phyloP scores from a whole-genome alignment of 2,113 vertebrate species.

The Aspiorhynchus laticeps region DNA sequence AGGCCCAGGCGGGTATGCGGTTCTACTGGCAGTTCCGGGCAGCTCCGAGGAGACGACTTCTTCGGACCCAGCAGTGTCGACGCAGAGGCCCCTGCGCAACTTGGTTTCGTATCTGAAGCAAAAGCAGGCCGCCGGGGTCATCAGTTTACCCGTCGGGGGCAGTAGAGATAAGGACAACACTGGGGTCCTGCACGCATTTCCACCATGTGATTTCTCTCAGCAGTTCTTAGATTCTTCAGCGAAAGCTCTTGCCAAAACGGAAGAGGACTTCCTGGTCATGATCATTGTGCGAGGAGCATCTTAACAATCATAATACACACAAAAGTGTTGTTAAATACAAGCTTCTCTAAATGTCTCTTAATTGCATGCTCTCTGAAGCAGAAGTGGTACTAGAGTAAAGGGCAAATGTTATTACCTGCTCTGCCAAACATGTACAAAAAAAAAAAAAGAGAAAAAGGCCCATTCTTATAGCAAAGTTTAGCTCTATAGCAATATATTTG shows the following conservation, averaged over 20 bases:
- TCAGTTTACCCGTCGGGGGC: conserved; percentile 96
- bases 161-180: conserved; percentile 98
- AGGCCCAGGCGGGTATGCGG: conserved; percentile 91
- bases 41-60: conserved; percentile 81
- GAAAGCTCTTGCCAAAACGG: conserved; percentile 97
- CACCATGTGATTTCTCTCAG: conserved; percentile 99
- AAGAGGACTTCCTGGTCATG: conserved; percentile 99
- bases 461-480: conserved; percentile 50
- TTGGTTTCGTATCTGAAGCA: conserved; percentile 99
- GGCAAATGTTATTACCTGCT: conserved; percentile 45
- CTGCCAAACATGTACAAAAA: conserved; percentile 53
- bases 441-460: conserved; percentile 20
- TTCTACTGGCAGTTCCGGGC: conserved; percentile 93
- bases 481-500: conserved; percentile 53
- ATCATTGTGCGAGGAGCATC: conserved; percentile 98
- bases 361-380: conserved; percentile 80
- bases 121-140: conserved; percentile 99
- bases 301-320: conserved; percentile 74
- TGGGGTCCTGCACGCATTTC: conserved; percentile 97
- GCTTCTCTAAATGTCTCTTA: conserved; percentile 66
- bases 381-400: conserved; percentile 43
- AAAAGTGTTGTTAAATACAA: conserved; percentile 59
- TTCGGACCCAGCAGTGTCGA: conserved; percentile 83
- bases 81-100: conserved; percentile 96
- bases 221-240: conserved; percentile 98